Percentiles rank a stretch among this genome's conserved stretches.
Evolutionary conservation across 2,797 vertebrate genomes (phyloP).

Genomic region (Nyctibius grandis): DNA sequence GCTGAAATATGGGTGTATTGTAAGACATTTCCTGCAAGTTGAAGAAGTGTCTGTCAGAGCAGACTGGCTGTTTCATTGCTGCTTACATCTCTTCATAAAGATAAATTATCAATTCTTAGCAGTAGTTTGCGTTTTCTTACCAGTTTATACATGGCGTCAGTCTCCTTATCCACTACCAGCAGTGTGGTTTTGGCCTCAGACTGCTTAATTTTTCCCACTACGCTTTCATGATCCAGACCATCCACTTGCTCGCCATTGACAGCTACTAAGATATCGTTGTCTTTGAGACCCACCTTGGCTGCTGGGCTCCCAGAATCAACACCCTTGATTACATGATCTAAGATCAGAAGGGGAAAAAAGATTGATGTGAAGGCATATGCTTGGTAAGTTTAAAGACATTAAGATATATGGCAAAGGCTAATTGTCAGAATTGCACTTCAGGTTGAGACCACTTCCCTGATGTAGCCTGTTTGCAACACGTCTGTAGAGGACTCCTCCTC

Average conservation of each 20-base stretch:
- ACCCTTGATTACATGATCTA: conserved; percentile 86
- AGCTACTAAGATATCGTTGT: conserved; percentile 85
- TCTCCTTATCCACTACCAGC: conserved; percentile 84
- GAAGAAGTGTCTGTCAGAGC: not conserved
- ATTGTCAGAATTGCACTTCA: not conserved
- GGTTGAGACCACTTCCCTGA: not conserved
- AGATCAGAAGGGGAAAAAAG: not conserved
- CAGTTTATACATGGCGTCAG: conserved; percentile 82
- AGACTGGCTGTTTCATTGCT: not conserved
- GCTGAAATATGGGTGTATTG: not conserved
- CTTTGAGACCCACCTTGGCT: conserved; percentile 78
- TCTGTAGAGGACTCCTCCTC: not conserved
- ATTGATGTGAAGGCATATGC: not conserved
- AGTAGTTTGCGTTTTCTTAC: conserved; percentile 66
- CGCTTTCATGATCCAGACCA: conserved; percentile 76
- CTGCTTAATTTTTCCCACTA: conserved; percentile 81
- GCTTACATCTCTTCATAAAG: not conserved
- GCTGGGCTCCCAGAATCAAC: conserved; percentile 85
- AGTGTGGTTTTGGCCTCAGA: conserved; percentile 78
- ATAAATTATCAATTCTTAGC: not conserved
- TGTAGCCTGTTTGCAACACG: not conserved
- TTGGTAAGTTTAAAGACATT: not conserved
- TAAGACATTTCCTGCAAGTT: not conserved
- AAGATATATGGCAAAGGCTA: not conserved
- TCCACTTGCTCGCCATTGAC: conserved; percentile 82